Conservation (phyloP, 1,140 invertebrate genomes). For the Drosophila ercepeae region DNA sequence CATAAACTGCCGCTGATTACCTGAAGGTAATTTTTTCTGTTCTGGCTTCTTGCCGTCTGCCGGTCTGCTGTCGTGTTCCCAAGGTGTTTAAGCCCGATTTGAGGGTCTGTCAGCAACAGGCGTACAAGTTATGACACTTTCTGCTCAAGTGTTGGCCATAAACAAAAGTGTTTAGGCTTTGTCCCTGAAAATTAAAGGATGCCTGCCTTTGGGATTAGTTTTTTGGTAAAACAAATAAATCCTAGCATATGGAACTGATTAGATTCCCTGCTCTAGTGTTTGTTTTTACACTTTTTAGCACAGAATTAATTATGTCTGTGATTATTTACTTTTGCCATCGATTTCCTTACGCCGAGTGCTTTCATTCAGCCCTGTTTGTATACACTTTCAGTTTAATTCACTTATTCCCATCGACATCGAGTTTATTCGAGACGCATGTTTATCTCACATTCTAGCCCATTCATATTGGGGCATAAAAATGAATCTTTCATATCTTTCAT, state of each 20-base stretch:
- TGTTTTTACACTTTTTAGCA: background rate
- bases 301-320: background rate
- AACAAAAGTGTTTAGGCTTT: constrained; percentile 4
- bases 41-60: too few relatives aligned
- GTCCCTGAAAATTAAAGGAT: background rate
- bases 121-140: constrained; percentile 43
- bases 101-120: constrained; percentile 69
- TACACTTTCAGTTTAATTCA: background rate
- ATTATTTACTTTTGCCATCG: background rate
- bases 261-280: background rate
- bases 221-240: too few relatives aligned
- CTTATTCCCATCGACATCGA: background rate
- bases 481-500: background rate
- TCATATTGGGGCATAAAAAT: constrained; percentile 4
- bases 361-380: constrained; percentile 1
- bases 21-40: constrained; percentile 41
- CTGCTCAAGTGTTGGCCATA: constrained; percentile 47
- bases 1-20: constrained; percentile 75
- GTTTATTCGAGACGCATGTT: constrained; percentile 1
- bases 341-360: background rate
- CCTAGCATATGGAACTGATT: too few relatives aligned
- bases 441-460: constrained; percentile 1
- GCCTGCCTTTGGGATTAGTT: background rate
- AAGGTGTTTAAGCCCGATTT: constrained; percentile 35
- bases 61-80: background rate